Evolutionary conservation across 1,140 invertebrate species (phyloP).

Genomic region (Galleria mellonella): DNA sequence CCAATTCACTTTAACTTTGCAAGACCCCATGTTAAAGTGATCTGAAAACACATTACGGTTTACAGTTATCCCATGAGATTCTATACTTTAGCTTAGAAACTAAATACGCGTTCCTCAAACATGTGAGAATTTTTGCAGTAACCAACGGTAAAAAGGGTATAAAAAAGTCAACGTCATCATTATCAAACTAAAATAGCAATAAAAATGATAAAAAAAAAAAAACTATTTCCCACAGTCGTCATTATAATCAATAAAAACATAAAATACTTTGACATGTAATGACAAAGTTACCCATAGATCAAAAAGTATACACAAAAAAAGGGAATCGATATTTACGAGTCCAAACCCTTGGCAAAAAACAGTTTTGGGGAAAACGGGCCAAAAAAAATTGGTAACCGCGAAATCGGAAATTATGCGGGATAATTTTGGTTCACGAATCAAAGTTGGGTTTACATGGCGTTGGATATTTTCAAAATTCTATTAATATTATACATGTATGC

Average conservation of each 20-base stretch:
- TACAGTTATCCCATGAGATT: too few relatives aligned
- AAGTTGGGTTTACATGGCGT: slow-evolving; percentile 11
- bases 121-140: slow-evolving; percentile 25
- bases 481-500: too few relatives aligned
- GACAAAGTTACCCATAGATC: slow-evolving; percentile 36
- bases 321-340: slow-evolving; percentile 24
- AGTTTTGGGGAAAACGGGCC: slow-evolving; percentile 21
- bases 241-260: slow-evolving; percentile 39
- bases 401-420: slow-evolving; percentile 33
- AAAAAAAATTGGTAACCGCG: slow-evolving; percentile 33
- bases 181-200: slow-evolving; percentile 16
- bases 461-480: too few relatives aligned
- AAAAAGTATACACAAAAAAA: slow-evolving; percentile 20
- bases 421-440: slow-evolving; percentile 7
- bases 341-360: slow-evolving; percentile 32
- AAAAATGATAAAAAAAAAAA: slow-evolving; percentile 20
- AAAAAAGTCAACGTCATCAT: slow-evolving; percentile 55
- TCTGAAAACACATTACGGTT: too few relatives aligned
- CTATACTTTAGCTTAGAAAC: too few relatives aligned
- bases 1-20: too few relatives aligned
- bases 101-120: slow-evolving; percentile 3
- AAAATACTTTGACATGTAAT: slow-evolving; percentile 62
- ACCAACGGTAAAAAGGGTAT: slow-evolving; percentile 12
- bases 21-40: too few relatives aligned
- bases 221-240: slow-evolving; percentile 34